Evolutionary conservation across 2,797 vertebrate species (phyloP), one percentile per base, ranked within the genome.

Genomic region (Microchirus variegatus): DNA sequence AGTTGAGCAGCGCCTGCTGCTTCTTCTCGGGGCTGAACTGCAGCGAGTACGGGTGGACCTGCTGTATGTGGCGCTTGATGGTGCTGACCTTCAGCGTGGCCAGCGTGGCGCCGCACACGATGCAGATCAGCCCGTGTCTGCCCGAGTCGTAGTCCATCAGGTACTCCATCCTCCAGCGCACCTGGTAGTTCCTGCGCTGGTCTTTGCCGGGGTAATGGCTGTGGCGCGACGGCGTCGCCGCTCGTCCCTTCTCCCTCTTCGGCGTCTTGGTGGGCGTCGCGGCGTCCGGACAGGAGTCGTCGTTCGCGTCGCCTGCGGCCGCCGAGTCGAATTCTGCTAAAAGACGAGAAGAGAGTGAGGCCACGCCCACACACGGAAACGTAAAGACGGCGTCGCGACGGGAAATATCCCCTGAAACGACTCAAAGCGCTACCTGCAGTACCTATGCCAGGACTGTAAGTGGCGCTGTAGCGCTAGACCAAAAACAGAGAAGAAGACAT

Each of bases 101-200:
- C 62, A 95, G 83, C 0, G 92, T 92, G 47, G 93, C 92, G 0
- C 94, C 92, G 4, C 94, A 95, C 68, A 95, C 94, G 91, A 95
- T 95, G 90, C 94, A 95, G 84, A 95, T 93, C 42, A 95, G 85
- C 0, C 93, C 93, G n/a, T 94, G 94, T 11, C 94, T 83, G 47
- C 92, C 91, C 69, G 94, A 94, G 91, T 96, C 94, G 26, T 96
- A 96, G 58, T 96, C 95, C 95, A 96, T 96, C 87, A 96, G 91
- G 88, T 92, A 96, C 54, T 96, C 95, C 55, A 91, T 80, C 75
- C 95, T 87, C 95, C 95, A 96, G 87, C 91, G 94, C 53, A 88
- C 91, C 90, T 96, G 94, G 89, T 95, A 96, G 90, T 95, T 96
- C 53, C 93, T 93, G 56, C 93, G 84, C 90, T 94, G 94, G 90